Evolutionary conservation across 2,797 vertebrate species (phyloP).

Genomic region (Tiaroga cobitis): DNA sequence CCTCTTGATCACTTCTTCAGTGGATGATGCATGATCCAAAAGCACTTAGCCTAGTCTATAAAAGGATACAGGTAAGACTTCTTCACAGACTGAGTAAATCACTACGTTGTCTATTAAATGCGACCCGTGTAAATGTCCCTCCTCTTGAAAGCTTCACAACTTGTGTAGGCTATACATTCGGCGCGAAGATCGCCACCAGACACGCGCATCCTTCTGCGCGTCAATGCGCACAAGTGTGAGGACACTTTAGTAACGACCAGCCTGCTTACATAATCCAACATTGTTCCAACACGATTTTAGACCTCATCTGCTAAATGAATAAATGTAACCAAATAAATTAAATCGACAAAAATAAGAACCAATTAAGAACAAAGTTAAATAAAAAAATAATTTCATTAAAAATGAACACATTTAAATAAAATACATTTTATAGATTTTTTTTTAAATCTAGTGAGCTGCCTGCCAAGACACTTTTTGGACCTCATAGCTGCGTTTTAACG

Average conservation of each 20-base stretch:
- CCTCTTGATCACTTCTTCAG: conserved; percentile 49
- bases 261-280: background rate
- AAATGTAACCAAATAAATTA: background rate
- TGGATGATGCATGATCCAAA: conserved; percentile 10
- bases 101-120: background rate
- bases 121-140: background rate
- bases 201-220: background rate
- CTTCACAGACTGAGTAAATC: background rate
- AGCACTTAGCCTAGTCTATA: background rate
- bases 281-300: background rate
- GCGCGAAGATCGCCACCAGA: background rate
- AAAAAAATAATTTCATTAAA: accelerated
- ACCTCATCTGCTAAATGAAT: background rate
- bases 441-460: background rate
- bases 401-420: background rate
- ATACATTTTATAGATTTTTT: background rate
- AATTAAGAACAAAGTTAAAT: background rate
- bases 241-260: background rate
- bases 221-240: conserved; percentile 3
- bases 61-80: background rate
- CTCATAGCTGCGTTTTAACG: background rate
- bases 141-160: background rate
- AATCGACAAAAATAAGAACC: background rate
- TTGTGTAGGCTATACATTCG: background rate
- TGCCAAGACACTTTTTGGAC: background rate